Evolutionary conservation across 2,888 invertebrate genomes (phyloP).

Genomic region (Cephonodes hylas): DNA sequence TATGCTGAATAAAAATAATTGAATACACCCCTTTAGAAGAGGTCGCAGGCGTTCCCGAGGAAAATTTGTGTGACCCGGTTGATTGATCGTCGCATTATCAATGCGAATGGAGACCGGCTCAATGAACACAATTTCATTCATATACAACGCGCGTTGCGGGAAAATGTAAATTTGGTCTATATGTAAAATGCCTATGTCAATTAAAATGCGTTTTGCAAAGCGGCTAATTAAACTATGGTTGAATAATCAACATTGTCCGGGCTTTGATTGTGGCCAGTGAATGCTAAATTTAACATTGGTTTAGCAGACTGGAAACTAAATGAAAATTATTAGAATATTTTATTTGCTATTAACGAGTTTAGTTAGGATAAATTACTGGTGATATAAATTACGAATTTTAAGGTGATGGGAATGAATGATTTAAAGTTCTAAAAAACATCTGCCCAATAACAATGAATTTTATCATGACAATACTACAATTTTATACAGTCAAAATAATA

Average conservation of each 20-base stretch:
- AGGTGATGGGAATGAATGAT: too few species aligned
- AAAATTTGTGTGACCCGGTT: slow-evolving; percentile 43
- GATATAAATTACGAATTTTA: too few species aligned
- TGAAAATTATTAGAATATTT: background rate
- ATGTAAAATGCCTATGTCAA: background rate
- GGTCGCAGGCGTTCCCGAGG: slow-evolving; percentile 21
- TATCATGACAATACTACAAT: too few species aligned
- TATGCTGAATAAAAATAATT: background rate
- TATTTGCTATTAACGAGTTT: too few species aligned
- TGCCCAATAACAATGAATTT: too few species aligned
- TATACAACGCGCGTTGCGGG: background rate
- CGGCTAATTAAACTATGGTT: background rate
- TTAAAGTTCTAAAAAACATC: too few species aligned
- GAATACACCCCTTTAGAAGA: slow-evolving; percentile 16
- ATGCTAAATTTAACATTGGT: background rate
- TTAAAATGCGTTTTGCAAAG: background rate
- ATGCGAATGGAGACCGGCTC: slow-evolving; percentile 30
- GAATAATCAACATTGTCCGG: background rate
- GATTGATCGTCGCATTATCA: slow-evolving; percentile 51
- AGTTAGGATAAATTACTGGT: too few species aligned
- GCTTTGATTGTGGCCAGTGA: background rate
- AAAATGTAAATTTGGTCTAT: background rate
- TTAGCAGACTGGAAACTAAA: background rate
- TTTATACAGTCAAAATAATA: too few species aligned
- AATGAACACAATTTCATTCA: slow-evolving; percentile 30